Conservation (phyloP, 2,888 invertebrate genomes). For the Lithophane socia region DNA sequence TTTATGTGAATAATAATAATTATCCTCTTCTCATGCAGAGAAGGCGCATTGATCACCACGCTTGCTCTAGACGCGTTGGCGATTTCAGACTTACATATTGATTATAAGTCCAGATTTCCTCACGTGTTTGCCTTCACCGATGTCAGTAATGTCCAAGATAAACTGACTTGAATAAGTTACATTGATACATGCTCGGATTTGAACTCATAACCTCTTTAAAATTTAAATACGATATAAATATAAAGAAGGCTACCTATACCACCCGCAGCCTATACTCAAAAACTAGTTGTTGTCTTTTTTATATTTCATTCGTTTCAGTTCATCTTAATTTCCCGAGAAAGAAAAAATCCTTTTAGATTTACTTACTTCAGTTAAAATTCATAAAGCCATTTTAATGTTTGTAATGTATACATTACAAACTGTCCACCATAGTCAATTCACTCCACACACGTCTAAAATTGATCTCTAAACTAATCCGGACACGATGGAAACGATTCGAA, state of each 20-base stretch:
- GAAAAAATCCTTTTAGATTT: neutral
- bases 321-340: neutral
- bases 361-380: neutral
- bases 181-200: neutral
- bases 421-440: neutral
- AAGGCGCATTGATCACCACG: neutral
- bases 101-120: neutral
- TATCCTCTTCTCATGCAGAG: neutral
- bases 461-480: slow-evolving; percentile 40
- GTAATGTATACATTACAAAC: neutral
- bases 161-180: neutral
- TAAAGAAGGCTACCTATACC: neutral
- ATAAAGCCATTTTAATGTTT: neutral
- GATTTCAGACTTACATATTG: neutral
- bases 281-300: neutral
- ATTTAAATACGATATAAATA: too few relatives aligned
- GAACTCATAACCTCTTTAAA: neutral
- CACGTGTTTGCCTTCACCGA: neutral
- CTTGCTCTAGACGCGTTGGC: neutral
- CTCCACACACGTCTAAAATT: slow-evolving; percentile 30
- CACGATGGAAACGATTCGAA: slow-evolving; percentile 43
- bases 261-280: neutral
- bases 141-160: neutral
- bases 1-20: neutral
- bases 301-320: neutral